Percentiles rank a stretch among this genome's conserved stretches.
phyloP scores from a whole-genome alignment of 1,140 invertebrate genomes.

The Sinonovacula constricta region DNA sequence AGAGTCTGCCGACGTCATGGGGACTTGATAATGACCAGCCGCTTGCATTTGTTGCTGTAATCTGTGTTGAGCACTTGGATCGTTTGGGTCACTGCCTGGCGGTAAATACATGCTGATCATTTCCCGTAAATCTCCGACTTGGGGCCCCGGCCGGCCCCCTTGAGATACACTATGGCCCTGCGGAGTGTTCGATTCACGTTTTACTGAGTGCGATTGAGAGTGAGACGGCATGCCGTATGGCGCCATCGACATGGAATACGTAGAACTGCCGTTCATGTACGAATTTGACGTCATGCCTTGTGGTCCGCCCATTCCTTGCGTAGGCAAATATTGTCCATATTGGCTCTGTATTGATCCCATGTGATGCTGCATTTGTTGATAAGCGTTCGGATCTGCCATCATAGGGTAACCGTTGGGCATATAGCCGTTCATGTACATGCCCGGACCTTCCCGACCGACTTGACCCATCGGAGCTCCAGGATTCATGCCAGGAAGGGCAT shows the following conservation, averaged over 20 bases:
- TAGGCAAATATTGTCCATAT: constrained; percentile 68
- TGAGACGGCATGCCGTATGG: constrained; percentile 80
- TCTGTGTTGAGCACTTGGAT: constrained; percentile 78
- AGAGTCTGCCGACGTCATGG: constrained; percentile 73
- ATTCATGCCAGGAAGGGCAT: constrained; percentile 84
- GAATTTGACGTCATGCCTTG: constrained; percentile 80
- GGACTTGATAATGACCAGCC: constrained; percentile 70
- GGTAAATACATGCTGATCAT: constrained; percentile 92
- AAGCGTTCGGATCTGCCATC: constrained; percentile 83
- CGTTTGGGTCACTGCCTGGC: constrained; percentile 66
- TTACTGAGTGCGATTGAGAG: constrained; percentile 58
- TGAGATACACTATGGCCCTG: constrained; percentile 84
- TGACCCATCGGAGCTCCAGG: constrained; percentile 80
- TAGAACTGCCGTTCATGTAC: constrained; percentile 89
- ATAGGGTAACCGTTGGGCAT: constrained; percentile 94
- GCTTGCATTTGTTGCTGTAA: constrained; percentile 78
- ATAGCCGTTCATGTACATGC: constrained; percentile 91
- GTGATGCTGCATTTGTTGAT: constrained; percentile 87
- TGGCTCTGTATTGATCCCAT: constrained; percentile 77
- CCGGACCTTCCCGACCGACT: constrained; percentile 82
- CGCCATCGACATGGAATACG: constrained; percentile 84
- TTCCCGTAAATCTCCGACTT: constrained; percentile 83
- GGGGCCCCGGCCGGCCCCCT: constrained; percentile 83
- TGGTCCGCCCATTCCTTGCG: constrained; percentile 78
- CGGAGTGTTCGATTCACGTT: constrained; percentile 68